Conservation (phyloP, 2,888 invertebrate species). For the Lottia scabra region DNA sequence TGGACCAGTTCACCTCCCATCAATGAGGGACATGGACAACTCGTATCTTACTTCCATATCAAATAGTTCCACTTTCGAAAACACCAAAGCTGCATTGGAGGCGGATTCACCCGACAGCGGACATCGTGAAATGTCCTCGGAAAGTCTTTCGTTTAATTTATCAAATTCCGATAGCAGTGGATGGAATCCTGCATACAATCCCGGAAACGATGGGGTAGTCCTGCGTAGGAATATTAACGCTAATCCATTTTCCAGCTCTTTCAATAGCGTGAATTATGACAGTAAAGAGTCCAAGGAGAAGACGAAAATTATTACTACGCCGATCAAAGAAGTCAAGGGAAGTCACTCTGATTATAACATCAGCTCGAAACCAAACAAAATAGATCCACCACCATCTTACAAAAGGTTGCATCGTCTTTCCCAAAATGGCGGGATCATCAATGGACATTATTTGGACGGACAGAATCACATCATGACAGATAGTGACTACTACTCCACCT, state of each 20-base stretch:
- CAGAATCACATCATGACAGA: slow-evolving; percentile 40
- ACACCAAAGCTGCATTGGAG: slow-evolving; percentile 52
- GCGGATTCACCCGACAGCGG: slow-evolving; percentile 68
- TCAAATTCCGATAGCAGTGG: slow-evolving; percentile 42
- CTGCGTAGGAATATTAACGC: slow-evolving; percentile 3
- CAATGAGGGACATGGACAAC: slow-evolving; percentile 36
- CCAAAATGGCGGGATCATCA: slow-evolving; percentile 17
- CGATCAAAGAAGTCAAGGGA: slow-evolving; percentile 35
- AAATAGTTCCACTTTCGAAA: slow-evolving; percentile 44
- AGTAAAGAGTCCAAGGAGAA: slow-evolving; percentile 35
- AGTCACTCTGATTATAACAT: slow-evolving; percentile 43
- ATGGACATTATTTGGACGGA: slow-evolving; percentile 39
- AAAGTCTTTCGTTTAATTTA: slow-evolving; percentile 50
- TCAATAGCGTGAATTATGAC: slow-evolving; percentile 33
- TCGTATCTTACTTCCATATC: slow-evolving; percentile 33
- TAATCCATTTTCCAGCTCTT: slow-evolving; percentile 19
- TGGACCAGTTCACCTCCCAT: slow-evolving; percentile 56
- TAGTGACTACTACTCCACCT: slow-evolving; percentile 54
- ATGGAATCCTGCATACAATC: slow-evolving; percentile 37
- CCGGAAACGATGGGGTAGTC: neutral
- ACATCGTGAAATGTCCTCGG: slow-evolving; percentile 67
- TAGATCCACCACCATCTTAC: slow-evolving; percentile 52
- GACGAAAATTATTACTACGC: slow-evolving; percentile 40
- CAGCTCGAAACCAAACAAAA: slow-evolving; percentile 44
- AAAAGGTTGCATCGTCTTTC: neutral